These are phyloP conservation scores for Rhinoraja longicauda DNA, from an alignment of 2,797 vertebrate species.

Conservation along the genomic window DNA sequence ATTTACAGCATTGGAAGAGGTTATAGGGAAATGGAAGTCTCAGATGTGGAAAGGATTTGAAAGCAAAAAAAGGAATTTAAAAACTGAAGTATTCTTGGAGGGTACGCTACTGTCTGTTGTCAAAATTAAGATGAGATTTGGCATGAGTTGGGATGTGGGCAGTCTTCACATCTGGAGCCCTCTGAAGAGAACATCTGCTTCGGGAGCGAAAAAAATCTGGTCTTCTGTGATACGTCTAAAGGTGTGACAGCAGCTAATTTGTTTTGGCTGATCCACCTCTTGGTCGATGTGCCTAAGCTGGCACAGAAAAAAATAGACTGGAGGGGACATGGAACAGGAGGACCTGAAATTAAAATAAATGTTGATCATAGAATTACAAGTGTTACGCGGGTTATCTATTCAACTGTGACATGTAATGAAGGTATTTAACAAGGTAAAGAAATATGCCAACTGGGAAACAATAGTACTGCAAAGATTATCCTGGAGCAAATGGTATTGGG, in stretches of 20 bases:
- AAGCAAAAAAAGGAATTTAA: too few relatives aligned
- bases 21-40: too few relatives aligned
- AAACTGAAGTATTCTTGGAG: too few relatives aligned
- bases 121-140: too few relatives aligned
- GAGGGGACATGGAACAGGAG: neutral
- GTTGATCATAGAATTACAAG: neutral
- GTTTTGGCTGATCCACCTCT: neutral
- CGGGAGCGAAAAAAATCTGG: neutral
- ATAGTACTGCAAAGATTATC: neutral
- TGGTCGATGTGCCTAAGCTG: neutral
- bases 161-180: neutral
- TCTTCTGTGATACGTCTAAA: neutral
- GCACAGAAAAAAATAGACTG: neutral
- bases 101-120: too few relatives aligned
- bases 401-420: neutral
- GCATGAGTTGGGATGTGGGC: too few relatives aligned
- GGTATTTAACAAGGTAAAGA: too few relatives aligned
- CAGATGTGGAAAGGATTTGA: too few relatives aligned
- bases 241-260: neutral
- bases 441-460: neutral
- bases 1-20: too few relatives aligned
- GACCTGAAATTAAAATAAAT: neutral
- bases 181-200: neutral
- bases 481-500: neutral
- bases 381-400: neutral